Base-by-base conservation (phyloP, 2,888 invertebrate species). In the Drosophila maculinotata region DNA sequence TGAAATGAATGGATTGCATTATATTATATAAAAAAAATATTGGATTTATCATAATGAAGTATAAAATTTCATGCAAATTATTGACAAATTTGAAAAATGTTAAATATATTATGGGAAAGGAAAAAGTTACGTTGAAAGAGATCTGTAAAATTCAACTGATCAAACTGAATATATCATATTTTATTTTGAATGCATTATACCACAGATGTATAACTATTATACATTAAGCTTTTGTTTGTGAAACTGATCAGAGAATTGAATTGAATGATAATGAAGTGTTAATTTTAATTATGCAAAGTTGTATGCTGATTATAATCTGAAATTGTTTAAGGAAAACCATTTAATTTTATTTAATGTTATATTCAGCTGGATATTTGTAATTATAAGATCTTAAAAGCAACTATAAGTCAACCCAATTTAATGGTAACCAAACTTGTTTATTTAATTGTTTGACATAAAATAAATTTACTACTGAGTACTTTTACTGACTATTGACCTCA, bases 371-470 rank as follows among this genome's bases (percentile, higher is more conserved):
- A 12, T 17, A 4, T 54, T 33, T 30, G 9, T 30, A 51, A 51
- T 51, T 14, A 17, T 17, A 30, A 17, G n/a, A 56, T 57, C 48
- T 53, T 41, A 42, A 69, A 62, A 62, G 25, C 51, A 35, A 25
- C 26, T 33, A 28, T 36, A 54, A 45, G 3, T 51, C 17, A 42
- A 36, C 25, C 1, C 7, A 47, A 20, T 48, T 30, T 20, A 35
- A 47, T 41, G n/a, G 3, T 7, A 39, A 54, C 14, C 30, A 15
- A 14, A 28, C n/a, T 25, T 14, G 9, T 35, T 42, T 0, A 12
- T 38, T 26, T 44, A 3, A 6, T 23, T 5, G n/a, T 35, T 58
- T 65, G 35, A 10, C 48, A 38, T 23, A 15, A 10, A 52, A 38
- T 23, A 15, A 38, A 52, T 17, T n/a, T 25, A 35, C 8, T n/a